A percentile compares a stretch with the other conserved stretches of the same genome.
phyloP scores from a whole-genome alignment of 2,797 vertebrate species.

The Hybognathus amarus region DNA sequence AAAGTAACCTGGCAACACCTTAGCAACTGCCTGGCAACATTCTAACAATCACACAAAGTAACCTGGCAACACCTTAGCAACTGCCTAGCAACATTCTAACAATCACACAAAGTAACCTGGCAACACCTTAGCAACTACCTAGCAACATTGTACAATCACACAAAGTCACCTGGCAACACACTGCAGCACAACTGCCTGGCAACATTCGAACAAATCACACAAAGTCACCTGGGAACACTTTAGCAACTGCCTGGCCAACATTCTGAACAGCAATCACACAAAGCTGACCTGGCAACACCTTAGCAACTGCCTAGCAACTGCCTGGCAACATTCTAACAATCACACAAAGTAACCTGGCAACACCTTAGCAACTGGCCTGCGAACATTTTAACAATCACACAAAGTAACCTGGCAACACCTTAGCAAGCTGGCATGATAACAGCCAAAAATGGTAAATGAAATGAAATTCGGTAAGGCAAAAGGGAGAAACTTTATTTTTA shows the following conservation, averaged over 20 bases:
- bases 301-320: neutral
- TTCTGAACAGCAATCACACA: no score
- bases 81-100: neutral
- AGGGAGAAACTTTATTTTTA: no score
- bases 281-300: neutral
- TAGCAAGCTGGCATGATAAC: neutral
- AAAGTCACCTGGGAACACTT: neutral
- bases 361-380: neutral
- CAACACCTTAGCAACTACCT: neutral
- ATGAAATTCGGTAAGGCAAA: neutral
- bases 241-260: neutral
- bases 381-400: neutral
- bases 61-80: neutral
- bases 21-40: neutral
- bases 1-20: neutral
- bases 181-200: neutral
- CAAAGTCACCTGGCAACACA: neutral
- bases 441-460: neutral
- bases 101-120: no score
- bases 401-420: neutral
- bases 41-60: no score
- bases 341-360: neutral
- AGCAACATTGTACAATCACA: neutral
- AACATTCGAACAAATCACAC: neutral
- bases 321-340: neutral